phyloP scores from a whole-genome alignment of 2,113 vertebrate species.

The Diglossa brunneiventris region DNA sequence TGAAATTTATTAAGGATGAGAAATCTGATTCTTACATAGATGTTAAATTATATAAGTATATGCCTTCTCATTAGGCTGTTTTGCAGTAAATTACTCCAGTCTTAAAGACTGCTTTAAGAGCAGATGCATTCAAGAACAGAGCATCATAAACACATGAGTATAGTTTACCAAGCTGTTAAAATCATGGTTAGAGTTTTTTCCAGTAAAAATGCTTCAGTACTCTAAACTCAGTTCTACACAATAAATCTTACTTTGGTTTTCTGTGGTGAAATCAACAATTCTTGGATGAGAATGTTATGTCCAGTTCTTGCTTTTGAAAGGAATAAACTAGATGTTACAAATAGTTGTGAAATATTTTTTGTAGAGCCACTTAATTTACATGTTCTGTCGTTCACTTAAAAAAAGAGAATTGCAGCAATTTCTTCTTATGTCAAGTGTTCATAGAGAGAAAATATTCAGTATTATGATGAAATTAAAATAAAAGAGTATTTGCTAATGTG shows the following conservation, averaged over 20 bases:
- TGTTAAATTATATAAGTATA: background rate
- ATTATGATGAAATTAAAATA: background rate
- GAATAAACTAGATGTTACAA: background rate
- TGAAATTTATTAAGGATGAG: background rate
- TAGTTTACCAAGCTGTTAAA: background rate
- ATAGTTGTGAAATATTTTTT: background rate
- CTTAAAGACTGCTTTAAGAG: background rate
- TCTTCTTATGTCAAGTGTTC: background rate
- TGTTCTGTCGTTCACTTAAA: background rate
- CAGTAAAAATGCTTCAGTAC: background rate
- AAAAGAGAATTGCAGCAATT: background rate
- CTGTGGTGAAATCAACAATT: background rate
- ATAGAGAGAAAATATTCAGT: background rate
- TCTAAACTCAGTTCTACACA: background rate
- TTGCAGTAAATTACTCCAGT: background rate
- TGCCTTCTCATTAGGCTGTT: background rate
- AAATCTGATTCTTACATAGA: background rate
- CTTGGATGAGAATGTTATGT: background rate
- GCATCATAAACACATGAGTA: background rate
- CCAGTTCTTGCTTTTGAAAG: background rate
- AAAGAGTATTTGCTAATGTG: background rate
- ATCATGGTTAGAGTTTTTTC: background rate
- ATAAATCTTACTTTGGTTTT: background rate
- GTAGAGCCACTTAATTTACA: background rate
- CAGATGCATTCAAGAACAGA: background rate